Conservation (phyloP, 2,797 vertebrate species). For the Thamnophis elegans region DNA sequence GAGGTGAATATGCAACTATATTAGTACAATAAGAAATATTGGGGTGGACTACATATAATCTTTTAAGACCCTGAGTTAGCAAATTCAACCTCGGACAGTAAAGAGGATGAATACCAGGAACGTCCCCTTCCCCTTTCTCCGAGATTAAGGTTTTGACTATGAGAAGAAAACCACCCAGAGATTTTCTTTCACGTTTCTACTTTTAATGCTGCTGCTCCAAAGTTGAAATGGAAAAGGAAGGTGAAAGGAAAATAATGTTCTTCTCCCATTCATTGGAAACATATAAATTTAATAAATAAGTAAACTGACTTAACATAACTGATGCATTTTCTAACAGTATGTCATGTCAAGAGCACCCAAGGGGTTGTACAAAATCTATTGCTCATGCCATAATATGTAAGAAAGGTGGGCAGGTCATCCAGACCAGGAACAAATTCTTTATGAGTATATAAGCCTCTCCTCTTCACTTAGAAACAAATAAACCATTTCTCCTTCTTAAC, state of each 20-base stretch:
- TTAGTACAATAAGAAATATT: neutral
- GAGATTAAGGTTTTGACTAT: neutral
- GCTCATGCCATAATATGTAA: neutral
- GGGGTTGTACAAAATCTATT: neutral
- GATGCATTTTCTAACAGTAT: neutral
- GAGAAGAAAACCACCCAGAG: neutral
- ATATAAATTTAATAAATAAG: neutral
- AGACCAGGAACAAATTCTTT: neutral
- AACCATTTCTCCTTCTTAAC: neutral
- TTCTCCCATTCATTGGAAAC: neutral
- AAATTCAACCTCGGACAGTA: neutral
- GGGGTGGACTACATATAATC: neutral
- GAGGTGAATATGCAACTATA: neutral
- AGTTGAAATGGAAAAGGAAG: neutral
- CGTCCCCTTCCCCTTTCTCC: rapidly evolving
- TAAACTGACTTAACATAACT: neutral
- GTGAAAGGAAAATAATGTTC: neutral
- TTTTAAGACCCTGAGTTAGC: neutral
- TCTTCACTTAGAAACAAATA: neutral
- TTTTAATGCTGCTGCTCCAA: neutral
- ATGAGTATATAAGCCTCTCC: neutral
- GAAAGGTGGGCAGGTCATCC: neutral
- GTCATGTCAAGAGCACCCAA: neutral
- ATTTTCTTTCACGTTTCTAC: neutral
- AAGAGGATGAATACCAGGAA: neutral